Base-by-base conservation (phyloP, 2,888 invertebrate species). In the Anoncus sp. region DNA sequence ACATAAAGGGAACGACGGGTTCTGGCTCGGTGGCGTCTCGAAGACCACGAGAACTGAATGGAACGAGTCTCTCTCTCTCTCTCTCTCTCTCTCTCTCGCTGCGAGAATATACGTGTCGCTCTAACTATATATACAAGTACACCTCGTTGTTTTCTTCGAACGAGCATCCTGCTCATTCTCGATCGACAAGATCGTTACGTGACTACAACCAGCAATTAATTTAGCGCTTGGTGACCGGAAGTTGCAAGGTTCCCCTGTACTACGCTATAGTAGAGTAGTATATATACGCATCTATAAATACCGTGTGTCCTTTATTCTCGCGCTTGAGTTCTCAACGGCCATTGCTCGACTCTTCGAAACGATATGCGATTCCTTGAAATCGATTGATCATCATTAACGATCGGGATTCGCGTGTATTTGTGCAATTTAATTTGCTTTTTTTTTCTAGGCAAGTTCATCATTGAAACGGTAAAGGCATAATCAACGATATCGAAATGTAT, bases 101-200 rank as follows among this genome's bases (percentile, higher is more conserved):
- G n/a, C 27, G 22, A 62, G 27, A 47, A 57, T 40, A 38, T 16
- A 40, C 63, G 18, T 57, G n/a, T n/a, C n/a, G n/a, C 49, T 38
- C 43, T 55, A 31, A 38, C 27, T 45, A 38, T 57, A 38, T 57
- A 40, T 35, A 51, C 18, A 20, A 45, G 49, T 59, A 12, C n/a
- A 59, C 53, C 65, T 66, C n/a, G 72, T 53, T 77, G 51, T 74
- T 75, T 78, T 75, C 75, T 75, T 71, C 62, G 74, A 75, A 63
- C 24, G 40, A 55, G 51, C 66, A 71, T 75, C 74, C 74, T 70
- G 69, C 60, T 71, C 62, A 43, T 70, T 66, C 66, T 70, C 66
- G 55, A 75, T 75, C 75, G 71, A 78, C 71, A 53, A 66, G 77
- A 78, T 78, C 74, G 75, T 78, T 78, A 78, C 66, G 71, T 66